Conservation (phyloP, 2,113 vertebrate species). For the Arothron firmamentum region DNA sequence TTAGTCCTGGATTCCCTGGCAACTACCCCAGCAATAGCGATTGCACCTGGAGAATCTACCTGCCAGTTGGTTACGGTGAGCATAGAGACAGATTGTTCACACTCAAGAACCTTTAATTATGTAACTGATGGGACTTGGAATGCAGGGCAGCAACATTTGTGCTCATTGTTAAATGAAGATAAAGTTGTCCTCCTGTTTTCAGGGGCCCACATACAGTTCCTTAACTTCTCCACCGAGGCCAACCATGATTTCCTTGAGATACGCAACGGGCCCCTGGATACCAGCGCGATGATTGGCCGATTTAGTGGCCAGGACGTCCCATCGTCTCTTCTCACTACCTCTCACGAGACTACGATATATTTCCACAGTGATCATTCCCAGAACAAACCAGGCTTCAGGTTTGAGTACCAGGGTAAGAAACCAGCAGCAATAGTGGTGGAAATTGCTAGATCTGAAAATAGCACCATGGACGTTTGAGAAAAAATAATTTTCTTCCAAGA, state of each 20-base stretch:
- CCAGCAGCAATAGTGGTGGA: constrained; percentile 1
- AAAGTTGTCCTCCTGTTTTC: constrained; percentile 1
- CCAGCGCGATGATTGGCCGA: constrained; percentile 87
- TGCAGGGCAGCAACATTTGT: not conserved
- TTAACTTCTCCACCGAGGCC: constrained; percentile 96
- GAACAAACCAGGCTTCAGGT: constrained; percentile 94
- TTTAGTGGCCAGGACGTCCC: constrained; percentile 88
- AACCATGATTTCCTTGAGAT: constrained; percentile 97
- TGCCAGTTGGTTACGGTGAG: constrained; percentile 95
- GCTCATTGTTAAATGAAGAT: not conserved
- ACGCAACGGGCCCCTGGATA: constrained; percentile 91
- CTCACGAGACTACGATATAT: constrained; percentile 90
- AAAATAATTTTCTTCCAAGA: constrained; percentile 23
- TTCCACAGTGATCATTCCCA: constrained; percentile 98
- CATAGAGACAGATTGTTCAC: constrained; percentile 2
- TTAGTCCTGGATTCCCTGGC: constrained; percentile 96
- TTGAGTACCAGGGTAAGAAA: constrained; percentile 91
- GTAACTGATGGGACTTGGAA: not conserved
- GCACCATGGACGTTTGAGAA: not conserved
- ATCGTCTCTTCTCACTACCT: constrained; percentile 86
- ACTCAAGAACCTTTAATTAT: constrained; percentile 14
- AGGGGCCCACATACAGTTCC: constrained; percentile 95
- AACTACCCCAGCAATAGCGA: constrained; percentile 98
- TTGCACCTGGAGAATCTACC: constrained; percentile 92
- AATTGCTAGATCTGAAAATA: constrained; percentile 1